Evolutionary conservation across 2,888 invertebrate species (phyloP).

Genomic region (Agrotis puta): DNA sequence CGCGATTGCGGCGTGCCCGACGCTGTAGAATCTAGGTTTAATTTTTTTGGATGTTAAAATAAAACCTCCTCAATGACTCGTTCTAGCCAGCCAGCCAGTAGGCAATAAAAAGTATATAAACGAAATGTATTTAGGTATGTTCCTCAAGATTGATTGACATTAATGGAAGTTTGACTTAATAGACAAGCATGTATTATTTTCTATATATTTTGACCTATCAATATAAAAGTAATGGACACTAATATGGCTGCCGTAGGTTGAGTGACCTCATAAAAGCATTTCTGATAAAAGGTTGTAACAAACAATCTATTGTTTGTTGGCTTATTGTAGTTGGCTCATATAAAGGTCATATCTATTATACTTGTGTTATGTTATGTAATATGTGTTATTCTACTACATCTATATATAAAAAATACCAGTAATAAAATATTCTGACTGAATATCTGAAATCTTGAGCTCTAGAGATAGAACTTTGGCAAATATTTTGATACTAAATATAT

Average conservation of each 20-base stretch:
- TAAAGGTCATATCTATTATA: conserved; percentile 6
- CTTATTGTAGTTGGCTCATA: conserved; percentile 10
- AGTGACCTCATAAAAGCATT: conserved; percentile 27
- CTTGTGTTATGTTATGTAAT: neutral
- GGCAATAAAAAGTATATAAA: neutral
- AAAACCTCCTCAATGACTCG: too few species aligned
- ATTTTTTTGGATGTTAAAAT: too few species aligned
- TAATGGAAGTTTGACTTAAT: neutral
- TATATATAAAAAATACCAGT: conserved; percentile 5
- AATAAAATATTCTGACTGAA: neutral
- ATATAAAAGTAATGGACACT: conserved; percentile 36
- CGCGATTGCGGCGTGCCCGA: too few species aligned
- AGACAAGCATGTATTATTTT: conserved; percentile 6
- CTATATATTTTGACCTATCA: conserved; percentile 18
- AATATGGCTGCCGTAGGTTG: conserved; percentile 14
- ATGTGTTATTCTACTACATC: conserved; percentile 5
- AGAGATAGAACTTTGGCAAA: neutral
- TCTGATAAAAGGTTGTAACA: conserved; percentile 6
- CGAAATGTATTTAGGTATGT: neutral
- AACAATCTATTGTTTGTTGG: conserved; percentile 32
- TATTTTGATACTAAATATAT: conserved; percentile 17
- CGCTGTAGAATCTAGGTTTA: too few species aligned
- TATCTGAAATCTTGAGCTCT: neutral
- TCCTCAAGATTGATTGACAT: neutral
- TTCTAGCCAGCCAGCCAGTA: too few species aligned